Evolutionary conservation across 2,797 vertebrate genomes (phyloP), one percentile per base, ranked within the genome.

Genomic region (Mormyrops attenuatus): DNA sequence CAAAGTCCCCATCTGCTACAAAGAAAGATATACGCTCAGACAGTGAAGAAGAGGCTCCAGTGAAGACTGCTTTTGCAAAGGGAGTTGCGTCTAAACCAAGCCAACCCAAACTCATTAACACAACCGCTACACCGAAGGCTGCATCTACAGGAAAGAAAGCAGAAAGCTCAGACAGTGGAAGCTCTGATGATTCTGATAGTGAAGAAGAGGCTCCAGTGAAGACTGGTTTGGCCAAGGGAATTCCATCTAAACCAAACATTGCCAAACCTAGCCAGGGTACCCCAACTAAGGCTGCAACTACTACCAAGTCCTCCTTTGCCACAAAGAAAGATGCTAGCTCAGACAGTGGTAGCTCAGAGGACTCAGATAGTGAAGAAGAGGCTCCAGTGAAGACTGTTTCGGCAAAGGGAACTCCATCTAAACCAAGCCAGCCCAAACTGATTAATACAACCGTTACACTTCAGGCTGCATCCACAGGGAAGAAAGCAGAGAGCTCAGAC

Each of bases 401-500:
- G 17, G 49, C n/a, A 1, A 77, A 89, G 57, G 88, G 30, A 57
- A 34, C 50, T 8, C 44, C 44, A 69, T 34, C 63, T 69, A 63
- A 17, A 69, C 63, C 63, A 69, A 34, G 22, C 63, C 26, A 15
- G 6, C n/a, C 86, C 41, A 85, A 22, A 47, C 20, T 69, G 26
- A 34, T 20, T 2, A 69, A 85, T 0, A 87, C 84, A 49, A 60
- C 88, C 2, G 47, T 85, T 73, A 66, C 69, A 55, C n/a, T 60
- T 20, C 88, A 88, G 80, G 15, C 44, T n/a, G 88, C 20, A 85
- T 22, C 87, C 41, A 52, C 77, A 80, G 47, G 52, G 5, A 90
- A 90, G 85, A 88, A 63, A 73, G 63, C 85, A 1, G 20, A 90
- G 52, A 90, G 44, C 63, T 89, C 87, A 69, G 86, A 87, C 26